Evolutionary conservation across 1,140 invertebrate species (phyloP).

Genomic region (Eumaeus atala): DNA sequence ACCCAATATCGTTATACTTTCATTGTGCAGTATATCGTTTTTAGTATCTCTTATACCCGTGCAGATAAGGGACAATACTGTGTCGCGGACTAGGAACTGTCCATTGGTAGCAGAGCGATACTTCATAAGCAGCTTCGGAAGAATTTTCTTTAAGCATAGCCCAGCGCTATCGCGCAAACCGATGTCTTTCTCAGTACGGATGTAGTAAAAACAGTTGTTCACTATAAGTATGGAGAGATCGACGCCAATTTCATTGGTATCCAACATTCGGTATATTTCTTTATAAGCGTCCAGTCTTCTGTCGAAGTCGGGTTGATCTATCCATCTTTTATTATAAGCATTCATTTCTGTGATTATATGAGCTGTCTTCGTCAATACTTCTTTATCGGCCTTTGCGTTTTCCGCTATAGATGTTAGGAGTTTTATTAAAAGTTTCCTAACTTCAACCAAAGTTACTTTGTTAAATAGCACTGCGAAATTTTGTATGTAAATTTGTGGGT

Average conservation of each 20-base stretch:
- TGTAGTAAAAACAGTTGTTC: conserved; percentile 87
- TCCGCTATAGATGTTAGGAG: conserved; percentile 75
- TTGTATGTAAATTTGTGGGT: conserved; percentile 79
- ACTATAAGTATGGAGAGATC: conserved; percentile 83
- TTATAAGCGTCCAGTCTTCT: conserved; percentile 84
- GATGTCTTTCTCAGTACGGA: conserved; percentile 86
- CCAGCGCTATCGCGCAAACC: conserved; percentile 87
- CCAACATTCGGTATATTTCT: conserved; percentile 76
- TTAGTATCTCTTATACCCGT: conserved; percentile 79
- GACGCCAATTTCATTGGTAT: conserved; percentile 74
- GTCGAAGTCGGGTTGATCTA: conserved; percentile 95
- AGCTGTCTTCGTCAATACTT: conserved; percentile 48
- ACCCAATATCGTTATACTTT: conserved; percentile 85
- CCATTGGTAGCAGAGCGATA: conserved; percentile 69
- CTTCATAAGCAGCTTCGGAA: conserved; percentile 75
- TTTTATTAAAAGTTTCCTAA: conserved; percentile 79
- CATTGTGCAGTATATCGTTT: conserved; percentile 80
- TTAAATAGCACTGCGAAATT: conserved; percentile 80
- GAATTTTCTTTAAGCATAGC: conserved; percentile 81
- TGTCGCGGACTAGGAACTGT: conserved; percentile 83
- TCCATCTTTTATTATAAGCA: conserved; percentile 87
- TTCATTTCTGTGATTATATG: conserved; percentile 83
- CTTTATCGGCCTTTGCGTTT: conserved; percentile 54
- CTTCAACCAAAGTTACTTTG: conserved; percentile 73
- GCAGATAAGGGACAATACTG: conserved; percentile 80